Percentiles rank a stretch among this genome's conserved stretches.
phyloP scores from a whole-genome alignment of 2,888 invertebrate genomes.

The Troides aeacus region DNA sequence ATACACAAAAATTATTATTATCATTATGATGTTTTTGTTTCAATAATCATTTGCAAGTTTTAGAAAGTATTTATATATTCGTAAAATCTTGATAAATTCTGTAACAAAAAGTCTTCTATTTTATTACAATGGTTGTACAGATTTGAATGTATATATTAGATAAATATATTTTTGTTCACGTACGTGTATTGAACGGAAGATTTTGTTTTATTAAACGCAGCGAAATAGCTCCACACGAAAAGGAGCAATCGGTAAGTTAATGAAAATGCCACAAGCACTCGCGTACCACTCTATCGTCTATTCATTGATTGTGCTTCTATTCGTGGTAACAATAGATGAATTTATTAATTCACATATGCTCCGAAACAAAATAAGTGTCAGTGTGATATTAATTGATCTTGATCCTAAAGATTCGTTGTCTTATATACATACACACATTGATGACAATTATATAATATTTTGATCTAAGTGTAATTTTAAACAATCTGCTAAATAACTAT shows the following conservation, averaged over 20 bases:
- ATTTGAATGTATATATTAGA: neutral
- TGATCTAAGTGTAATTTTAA: too few species aligned
- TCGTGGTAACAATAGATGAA: constrained; percentile 10
- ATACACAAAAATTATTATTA: too few species aligned
- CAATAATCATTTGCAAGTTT: too few species aligned
- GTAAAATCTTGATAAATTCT: too few species aligned
- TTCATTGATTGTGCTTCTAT: constrained; percentile 23
- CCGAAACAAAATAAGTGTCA: neutral
- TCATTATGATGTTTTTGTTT: too few species aligned
- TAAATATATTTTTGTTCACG: neutral
- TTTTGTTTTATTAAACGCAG: constrained; percentile 3
- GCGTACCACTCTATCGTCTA: constrained; percentile 19
- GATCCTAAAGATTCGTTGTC: neutral
- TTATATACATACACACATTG: neutral
- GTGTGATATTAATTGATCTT: neutral
- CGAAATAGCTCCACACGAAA: constrained; percentile 6
- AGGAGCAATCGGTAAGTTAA: constrained; percentile 9
- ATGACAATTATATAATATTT: too few species aligned
- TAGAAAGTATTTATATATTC: too few species aligned
- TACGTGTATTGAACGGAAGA: neutral
- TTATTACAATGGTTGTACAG: too few species aligned
- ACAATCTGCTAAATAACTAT: too few species aligned
- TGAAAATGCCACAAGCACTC: constrained; percentile 22
- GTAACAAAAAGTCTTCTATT: too few species aligned
- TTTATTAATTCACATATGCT: constrained; percentile 14